Conservation (phyloP, 92 coral and sea anemone genomes). For the Porites evermanni region DNA sequence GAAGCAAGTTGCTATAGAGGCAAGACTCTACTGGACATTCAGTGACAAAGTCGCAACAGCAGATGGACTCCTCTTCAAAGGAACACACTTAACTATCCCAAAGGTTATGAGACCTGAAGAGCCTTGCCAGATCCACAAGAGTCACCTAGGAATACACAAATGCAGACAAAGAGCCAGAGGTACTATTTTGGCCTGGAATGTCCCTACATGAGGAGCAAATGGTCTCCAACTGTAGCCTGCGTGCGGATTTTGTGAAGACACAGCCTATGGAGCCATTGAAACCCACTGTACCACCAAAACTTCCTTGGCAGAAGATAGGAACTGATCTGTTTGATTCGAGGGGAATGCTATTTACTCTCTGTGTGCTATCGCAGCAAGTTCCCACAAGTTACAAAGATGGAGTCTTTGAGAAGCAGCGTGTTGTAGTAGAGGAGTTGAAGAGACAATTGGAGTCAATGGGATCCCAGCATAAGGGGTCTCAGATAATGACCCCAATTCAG, state of each 20-base stretch:
- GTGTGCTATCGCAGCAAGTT: constrained; percentile 41
- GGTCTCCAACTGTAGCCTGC: constrained; percentile 15
- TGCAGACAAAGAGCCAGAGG: constrained; percentile 40
- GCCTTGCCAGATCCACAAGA: constrained; percentile 18
- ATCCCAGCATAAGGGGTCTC: constrained; percentile 36
- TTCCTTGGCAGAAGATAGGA: constrained; percentile 41
- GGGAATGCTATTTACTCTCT: constrained; percentile 17
- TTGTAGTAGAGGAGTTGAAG: constrained; percentile 34
- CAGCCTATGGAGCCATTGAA: constrained; percentile 14
- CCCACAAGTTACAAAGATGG: constrained; percentile 33
- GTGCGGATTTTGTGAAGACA: constrained; percentile 13
- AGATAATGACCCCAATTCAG: constrained; percentile 37
- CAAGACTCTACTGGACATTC: constrained; percentile 32
- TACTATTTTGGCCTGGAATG: constrained; percentile 30
- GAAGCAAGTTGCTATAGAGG: background rate
- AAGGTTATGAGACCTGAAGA: constrained; percentile 18
- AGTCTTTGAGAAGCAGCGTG: constrained; percentile 18
- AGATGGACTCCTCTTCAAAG: constrained; percentile 32
- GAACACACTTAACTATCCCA: background rate
- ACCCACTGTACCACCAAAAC: constrained; percentile 14
- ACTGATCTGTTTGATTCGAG: constrained; percentile 22
- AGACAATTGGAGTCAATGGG: constrained; percentile 20
- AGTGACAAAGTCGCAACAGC: constrained; percentile 16
- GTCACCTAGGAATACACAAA: constrained; percentile 34
- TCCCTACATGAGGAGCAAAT: constrained; percentile 16